Base-by-base conservation (phyloP, 2,888 invertebrate species). In the Drosophila formosana region DNA sequence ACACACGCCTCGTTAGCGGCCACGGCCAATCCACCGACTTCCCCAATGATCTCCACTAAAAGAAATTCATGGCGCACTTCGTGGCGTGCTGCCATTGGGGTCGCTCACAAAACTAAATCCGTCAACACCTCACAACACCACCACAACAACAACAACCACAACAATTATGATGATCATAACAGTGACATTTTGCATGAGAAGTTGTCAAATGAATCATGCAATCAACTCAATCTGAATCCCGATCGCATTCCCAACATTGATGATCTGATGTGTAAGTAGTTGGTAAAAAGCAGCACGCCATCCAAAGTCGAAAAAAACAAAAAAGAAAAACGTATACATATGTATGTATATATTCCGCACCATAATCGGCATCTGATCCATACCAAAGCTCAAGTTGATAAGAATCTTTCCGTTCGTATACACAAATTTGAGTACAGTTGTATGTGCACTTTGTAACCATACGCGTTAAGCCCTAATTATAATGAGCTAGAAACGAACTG, bases 21-120 rank as follows among this genome's bases (percentile, higher is more conserved):
- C 53, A 64, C 78, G 11, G 49, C 52, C 45, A 66, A 49, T 70
- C 66, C 69, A n/a, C 56, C 74, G 45, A 72, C 64, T 9, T 63
- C 72, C 53, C 76, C 80, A 57, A 69, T 80, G 74, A 78, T 89
- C 74, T 79, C 79, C 45, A 82, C 72, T 13, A 90, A 90, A 75
- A 69, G 81, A 52, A 87, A 80, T 68, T 88, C 90, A 46, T 91
- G 90, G 90, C 91, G 91, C 52, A 76, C 80, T 78, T 78, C 89
- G 45, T 91, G 89, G 89, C 87, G 90, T 28, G 61, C 89, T 32
- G 87, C 89, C 41, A 63, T 72, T 56, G 82, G 75, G 30, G 71
- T 65, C 25, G 72, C 67, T 32, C 60, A 49, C 53, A 87, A 74
- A 61, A 49, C 3, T 43, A 80, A 87, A 58, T 34, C 71, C 53